phyloP scores from a whole-genome alignment of 92 coral and sea anemone species.

The Zoanthus sansibaricus region DNA sequence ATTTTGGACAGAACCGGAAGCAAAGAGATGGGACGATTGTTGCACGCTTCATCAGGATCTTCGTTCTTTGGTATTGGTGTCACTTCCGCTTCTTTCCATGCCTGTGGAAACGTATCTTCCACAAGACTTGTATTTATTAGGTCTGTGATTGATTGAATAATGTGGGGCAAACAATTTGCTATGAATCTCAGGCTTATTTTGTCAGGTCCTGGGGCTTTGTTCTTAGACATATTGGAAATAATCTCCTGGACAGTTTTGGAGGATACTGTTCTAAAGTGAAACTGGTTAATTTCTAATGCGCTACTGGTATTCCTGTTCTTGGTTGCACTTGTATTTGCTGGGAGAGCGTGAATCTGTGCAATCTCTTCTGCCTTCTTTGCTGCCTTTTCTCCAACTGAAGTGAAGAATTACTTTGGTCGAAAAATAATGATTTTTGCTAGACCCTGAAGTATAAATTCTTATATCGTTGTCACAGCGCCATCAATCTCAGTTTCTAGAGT shows the following conservation, averaged over 20 bases:
- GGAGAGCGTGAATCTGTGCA: slow-evolving; percentile 1
- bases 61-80: slow-evolving; percentile 27
- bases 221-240: slow-evolving; percentile 34
- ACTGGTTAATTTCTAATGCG: slow-evolving; percentile 7
- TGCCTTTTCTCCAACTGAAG: slow-evolving; percentile 58
- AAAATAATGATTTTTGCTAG: no score
- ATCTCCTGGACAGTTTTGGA: neutral
- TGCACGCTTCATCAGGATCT: slow-evolving; percentile 52
- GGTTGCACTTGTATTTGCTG: slow-evolving; percentile 18
- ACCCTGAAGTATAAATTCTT: no score
- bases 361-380: slow-evolving; percentile 32
- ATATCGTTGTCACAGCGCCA: no score
- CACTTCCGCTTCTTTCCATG: slow-evolving; percentile 53
- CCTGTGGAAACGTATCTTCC: slow-evolving; percentile 16
- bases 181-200: slow-evolving; percentile 30
- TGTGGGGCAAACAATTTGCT: slow-evolving; percentile 19
- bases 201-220: slow-evolving; percentile 46
- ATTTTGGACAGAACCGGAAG: slow-evolving; percentile 59
- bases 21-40: slow-evolving; percentile 62
- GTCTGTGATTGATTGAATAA: slow-evolving; percentile 14
- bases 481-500: no score
- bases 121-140: slow-evolving; percentile 19
- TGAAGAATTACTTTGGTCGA: no score
- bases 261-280: neutral
- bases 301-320: neutral